Conservation (phyloP, 2,113 vertebrate species). For the Acanthochromis polyacanthus region DNA sequence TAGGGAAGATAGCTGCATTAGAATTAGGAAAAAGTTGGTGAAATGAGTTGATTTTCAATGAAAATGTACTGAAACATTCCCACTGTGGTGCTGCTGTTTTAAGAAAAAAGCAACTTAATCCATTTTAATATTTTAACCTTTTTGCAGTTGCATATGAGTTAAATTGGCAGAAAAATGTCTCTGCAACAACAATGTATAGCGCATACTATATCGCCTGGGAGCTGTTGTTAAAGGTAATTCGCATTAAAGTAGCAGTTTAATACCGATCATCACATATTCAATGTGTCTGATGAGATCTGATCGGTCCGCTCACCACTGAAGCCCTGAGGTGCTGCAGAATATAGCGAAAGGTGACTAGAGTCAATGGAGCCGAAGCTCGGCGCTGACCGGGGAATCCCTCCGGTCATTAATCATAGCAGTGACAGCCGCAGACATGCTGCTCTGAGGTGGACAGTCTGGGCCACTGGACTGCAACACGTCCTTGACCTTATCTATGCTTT, state of each 20-base stretch:
- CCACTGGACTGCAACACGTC: slow-evolving; percentile 49
- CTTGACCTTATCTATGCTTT: slow-evolving; percentile 63
- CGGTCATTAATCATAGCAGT: slow-evolving; percentile 94
- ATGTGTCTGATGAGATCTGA: slow-evolving; percentile 11
- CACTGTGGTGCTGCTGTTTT: too few species aligned
- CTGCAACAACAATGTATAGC: too few species aligned
- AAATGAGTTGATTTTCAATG: too few species aligned
- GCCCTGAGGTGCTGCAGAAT: slow-evolving; percentile 60
- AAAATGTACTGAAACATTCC: too few species aligned
- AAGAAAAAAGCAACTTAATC: too few species aligned
- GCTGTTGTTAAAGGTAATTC: neutral
- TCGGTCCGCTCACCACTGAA: neutral
- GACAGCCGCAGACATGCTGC: slow-evolving; percentile 85
- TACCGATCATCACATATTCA: neutral
- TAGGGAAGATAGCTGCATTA: too few species aligned
- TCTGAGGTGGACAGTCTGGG: slow-evolving; percentile 77
- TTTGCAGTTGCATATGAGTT: neutral
- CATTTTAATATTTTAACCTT: neutral
- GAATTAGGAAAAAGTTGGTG: too few species aligned
- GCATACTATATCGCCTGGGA: neutral
- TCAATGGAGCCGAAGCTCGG: slow-evolving; percentile 73
- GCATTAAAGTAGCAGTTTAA: neutral
- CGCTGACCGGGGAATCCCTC: slow-evolving; percentile 83
- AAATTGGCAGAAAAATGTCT: too few species aligned
- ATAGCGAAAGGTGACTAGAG: slow-evolving; percentile 70